Conservation (phyloP, 2,888 invertebrate genomes). For the Clunio marinus region DNA sequence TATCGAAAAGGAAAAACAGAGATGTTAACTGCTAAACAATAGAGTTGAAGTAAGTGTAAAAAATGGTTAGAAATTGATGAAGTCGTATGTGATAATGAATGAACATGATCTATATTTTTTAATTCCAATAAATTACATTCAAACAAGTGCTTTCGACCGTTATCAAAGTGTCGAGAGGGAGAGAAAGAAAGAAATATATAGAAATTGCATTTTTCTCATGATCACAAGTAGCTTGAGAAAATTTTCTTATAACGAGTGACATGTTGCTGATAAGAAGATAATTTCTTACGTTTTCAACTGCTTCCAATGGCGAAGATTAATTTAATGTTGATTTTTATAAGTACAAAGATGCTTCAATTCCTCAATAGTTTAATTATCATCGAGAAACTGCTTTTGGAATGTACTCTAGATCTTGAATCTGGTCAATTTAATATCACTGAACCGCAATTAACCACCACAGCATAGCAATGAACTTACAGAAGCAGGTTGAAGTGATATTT, state of each 20-base stretch:
- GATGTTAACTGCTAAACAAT: constrained; percentile 11
- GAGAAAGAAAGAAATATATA: background rate
- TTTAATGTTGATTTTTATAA: constrained; percentile 27
- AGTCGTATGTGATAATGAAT: background rate
- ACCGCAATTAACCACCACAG: constrained; percentile 15
- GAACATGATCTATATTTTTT: background rate
- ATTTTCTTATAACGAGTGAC: background rate
- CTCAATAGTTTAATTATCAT: constrained; percentile 33
- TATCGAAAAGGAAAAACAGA: background rate
- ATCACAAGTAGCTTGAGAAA: background rate
- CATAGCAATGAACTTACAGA: too few species aligned
- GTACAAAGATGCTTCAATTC: background rate
- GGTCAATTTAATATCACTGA: background rate
- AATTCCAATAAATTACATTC: constrained; percentile 5
- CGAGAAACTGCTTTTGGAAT: background rate
- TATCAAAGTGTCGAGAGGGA: background rate
- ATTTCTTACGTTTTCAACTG: background rate
- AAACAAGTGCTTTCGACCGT: background rate
- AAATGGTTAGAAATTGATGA: too few species aligned
- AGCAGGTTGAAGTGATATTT: too few species aligned
- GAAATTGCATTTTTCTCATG: constrained; percentile 24
- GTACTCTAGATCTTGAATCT: background rate
- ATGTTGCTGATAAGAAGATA: constrained; percentile 23
- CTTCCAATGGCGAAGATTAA: constrained; percentile 2
- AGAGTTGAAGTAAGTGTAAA: background rate